Evolutionary conservation across 2,888 invertebrate species (phyloP).

Genomic region (Diaprepes abbreviatus): DNA sequence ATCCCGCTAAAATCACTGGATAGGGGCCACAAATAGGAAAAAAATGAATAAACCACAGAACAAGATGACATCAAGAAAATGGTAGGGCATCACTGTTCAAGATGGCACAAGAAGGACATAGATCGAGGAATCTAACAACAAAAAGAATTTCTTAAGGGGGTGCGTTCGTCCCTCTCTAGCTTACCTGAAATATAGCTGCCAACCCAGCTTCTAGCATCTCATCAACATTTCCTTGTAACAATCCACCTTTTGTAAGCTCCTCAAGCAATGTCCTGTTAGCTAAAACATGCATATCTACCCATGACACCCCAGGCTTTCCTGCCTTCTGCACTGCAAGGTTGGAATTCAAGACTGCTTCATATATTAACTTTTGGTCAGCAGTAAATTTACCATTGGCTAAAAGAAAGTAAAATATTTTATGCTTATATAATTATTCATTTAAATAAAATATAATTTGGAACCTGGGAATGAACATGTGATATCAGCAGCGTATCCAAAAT

Average conservation of each 20-base stretch:
- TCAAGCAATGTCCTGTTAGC: conserved; percentile 84
- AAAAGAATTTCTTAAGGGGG: no score
- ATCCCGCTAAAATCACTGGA: no score
- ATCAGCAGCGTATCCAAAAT: conserved; percentile 96
- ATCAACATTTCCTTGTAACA: conserved; percentile 81
- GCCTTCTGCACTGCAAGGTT: conserved; percentile 86
- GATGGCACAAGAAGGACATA: no score
- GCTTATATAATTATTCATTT: no score
- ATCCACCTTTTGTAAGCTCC: conserved; percentile 81
- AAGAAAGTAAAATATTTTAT: no score
- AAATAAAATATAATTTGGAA: no score
- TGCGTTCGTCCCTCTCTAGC: no score
- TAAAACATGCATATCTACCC: conserved; percentile 94
- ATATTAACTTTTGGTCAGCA: conserved; percentile 88
- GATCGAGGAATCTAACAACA: no score
- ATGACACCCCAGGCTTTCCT: conserved; percentile 90
- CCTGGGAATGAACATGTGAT: conserved; percentile 95
- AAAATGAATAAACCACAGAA: no score
- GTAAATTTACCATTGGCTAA: conserved; percentile 93
- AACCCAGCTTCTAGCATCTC: conserved; percentile 83
- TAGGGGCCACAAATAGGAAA: no score
- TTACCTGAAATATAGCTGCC: conserved; percentile 83
- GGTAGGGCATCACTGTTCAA: no score
- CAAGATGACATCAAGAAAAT: no score
- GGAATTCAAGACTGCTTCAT: conserved; percentile 89